Base-by-base conservation (phyloP, 2,888 invertebrate genomes). In the Diarsia brunnea region DNA sequence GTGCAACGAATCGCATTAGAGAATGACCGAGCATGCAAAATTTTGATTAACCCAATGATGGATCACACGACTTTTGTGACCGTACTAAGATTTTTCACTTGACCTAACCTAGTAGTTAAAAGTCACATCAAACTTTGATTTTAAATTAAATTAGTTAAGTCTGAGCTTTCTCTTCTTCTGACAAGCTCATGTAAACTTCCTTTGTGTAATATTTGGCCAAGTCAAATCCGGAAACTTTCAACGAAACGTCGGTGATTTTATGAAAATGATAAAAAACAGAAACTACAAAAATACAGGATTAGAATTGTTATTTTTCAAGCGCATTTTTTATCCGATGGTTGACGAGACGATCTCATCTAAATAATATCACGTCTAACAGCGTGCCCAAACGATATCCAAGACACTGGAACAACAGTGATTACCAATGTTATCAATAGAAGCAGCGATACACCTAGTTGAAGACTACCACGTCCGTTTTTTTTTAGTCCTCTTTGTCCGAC, bases 1-100 rank as follows among this genome's bases (percentile, higher is more conserved):
- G 86, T 81, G 87, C 70, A 87, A 78, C 90, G 75, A 90, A 91
- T 89, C 80, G 60, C 43, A 81, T 81, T 69, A 71, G 49, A 69
- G 66, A 80, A 85, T 78, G 51, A 89, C 71, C 69, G 78, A 88
- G 87, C 90, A 87, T 89, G 87, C 82, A 78, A 85, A 91, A 91
- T 91, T 79, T 72, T 76, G 82, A 87, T 89, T 90, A 81, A 76
- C 69, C 74, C 73, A 49, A 58, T 69, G 71, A 79, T 89, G 71
- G 74, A 82, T 87, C 87, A 73, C 85, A 86, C 80, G 87, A 82
- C 87, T 84, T 89, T 58, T 43, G 49, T 47, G 78, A 66, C 49
- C 38, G 58, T 71, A 69, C 45, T 51, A 14, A 64, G 24, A 61
- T 51, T 38, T 24, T 60, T 63, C 51, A 53, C 27, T 8, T 65